phyloP scores from a whole-genome alignment of 2,113 vertebrate species.

The Phaethornis superciliosus region DNA sequence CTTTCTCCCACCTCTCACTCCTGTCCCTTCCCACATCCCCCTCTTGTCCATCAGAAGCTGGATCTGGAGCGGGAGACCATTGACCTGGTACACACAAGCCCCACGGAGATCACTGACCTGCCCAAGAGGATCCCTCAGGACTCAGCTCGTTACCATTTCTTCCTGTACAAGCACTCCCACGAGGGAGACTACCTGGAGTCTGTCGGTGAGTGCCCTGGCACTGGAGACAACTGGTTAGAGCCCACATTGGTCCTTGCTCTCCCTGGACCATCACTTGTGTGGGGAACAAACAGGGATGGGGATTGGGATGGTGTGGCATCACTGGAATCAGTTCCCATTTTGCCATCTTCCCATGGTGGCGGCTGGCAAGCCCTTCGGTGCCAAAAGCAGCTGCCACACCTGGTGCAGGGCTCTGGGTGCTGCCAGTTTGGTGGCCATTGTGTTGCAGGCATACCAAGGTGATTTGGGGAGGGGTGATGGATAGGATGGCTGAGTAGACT shows the following conservation, averaged over 20 bases:
- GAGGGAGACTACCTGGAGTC: slow-evolving; percentile 93
- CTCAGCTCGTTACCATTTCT: slow-evolving; percentile 94
- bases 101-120: slow-evolving; percentile 88
- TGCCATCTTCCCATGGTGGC: fast-evolving
- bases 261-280: fast-evolving
- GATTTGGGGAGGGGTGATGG: not conserved
- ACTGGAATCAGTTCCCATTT: not conserved
- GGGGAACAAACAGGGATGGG: not conserved
- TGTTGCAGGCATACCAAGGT: fast-evolving
- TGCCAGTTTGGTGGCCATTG: not conserved
- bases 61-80: slow-evolving; percentile 93
- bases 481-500: not conserved
- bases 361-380: not conserved
- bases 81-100: slow-evolving; percentile 91
- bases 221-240: not conserved
- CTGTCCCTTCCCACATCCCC: not conserved
- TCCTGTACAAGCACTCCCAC: slow-evolving; percentile 92
- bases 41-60: slow-evolving; percentile 80
- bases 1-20: not conserved
- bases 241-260: fast-evolving
- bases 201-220: slow-evolving; percentile 81
- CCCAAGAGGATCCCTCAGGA: slow-evolving; percentile 90
- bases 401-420: not conserved
- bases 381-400: fast-evolving
- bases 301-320: too few species aligned